A percentile compares a stretch with the other conserved stretches of the same genome.
Evolutionary conservation across 1,140 invertebrate genomes (phyloP).

Genomic region (Temnothorax nylanderi): DNA sequence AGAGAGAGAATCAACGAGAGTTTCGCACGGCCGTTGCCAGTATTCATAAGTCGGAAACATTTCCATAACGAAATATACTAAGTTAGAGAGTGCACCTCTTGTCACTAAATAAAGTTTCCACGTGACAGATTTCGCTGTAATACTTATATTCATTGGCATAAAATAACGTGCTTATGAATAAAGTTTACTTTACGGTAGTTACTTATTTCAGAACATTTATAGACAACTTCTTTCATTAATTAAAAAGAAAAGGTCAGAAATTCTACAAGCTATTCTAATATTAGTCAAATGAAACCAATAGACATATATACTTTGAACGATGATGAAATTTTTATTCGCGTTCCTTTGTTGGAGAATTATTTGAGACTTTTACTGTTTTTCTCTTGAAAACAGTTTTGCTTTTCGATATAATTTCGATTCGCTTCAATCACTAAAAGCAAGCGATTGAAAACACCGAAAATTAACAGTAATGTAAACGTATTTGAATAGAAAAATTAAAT

Average conservation of each 20-base stretch:
- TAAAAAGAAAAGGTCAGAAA: neutral
- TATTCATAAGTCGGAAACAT: constrained; percentile 43
- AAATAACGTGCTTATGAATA: neutral
- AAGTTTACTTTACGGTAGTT: neutral
- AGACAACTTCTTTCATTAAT: neutral
- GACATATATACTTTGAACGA: neutral
- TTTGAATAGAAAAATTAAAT: constrained; percentile 73
- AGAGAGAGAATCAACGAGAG: constrained; percentile 49
- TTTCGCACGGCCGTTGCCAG: constrained; percentile 45
- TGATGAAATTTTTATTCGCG: neutral
- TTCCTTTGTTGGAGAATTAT: neutral
- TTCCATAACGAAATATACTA: constrained; percentile 29
- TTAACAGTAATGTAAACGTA: constrained; percentile 67
- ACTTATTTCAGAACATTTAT: neutral
- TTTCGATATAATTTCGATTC: neutral
- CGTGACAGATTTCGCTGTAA: neutral
- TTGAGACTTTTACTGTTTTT: neutral
- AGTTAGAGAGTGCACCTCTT: constrained; percentile 17
- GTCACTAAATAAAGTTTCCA: constrained; percentile 7
- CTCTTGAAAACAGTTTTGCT: neutral
- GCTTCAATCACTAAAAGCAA: neutral
- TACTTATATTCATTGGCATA: neutral
- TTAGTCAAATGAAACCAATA: neutral
- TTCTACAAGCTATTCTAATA: neutral
- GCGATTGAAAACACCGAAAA: constrained; percentile 2